Evolutionary conservation across 2,888 invertebrate genomes (phyloP).

Genomic region (Cantharis rufa): DNA sequence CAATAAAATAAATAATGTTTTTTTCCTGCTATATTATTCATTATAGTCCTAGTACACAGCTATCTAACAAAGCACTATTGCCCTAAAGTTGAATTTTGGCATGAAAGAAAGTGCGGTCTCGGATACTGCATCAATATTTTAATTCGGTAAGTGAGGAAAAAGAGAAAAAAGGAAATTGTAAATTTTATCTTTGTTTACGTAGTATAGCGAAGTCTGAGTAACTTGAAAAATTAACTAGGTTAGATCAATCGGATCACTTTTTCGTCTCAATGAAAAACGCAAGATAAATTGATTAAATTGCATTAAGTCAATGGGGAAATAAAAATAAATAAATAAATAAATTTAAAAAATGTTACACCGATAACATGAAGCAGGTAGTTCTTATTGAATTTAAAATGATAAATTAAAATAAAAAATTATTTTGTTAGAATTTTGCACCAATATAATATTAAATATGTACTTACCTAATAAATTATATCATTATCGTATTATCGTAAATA

Average conservation of each 20-base stretch:
- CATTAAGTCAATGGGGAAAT: not conserved
- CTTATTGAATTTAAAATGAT: too few species aligned
- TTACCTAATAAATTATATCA: too few species aligned
- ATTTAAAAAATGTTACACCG: not conserved
- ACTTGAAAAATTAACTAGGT: not conserved
- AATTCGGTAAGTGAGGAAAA: conserved; percentile 28
- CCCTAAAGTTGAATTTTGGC: conserved; percentile 22
- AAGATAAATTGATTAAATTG: not conserved
- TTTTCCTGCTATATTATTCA: conserved; percentile 28
- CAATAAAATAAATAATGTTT: conserved; percentile 16
- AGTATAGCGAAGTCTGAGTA: not conserved
- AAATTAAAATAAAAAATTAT: too few species aligned
- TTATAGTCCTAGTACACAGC: conserved; percentile 20
- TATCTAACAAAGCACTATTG: conserved; percentile 21
- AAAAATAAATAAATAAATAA: not conserved
- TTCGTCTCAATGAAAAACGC: not conserved
- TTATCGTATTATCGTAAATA: too few species aligned
- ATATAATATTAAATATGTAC: too few species aligned
- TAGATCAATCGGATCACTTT: not conserved
- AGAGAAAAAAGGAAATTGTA: conserved; percentile 9
- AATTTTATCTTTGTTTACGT: not conserved
- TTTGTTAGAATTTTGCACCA: too few species aligned
- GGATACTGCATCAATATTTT: conserved; percentile 32
- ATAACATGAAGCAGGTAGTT: not conserved
- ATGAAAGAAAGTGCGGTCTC: conserved; percentile 26